A percentile compares a stretch with the other conserved stretches of the same genome.
phyloP scores from a whole-genome alignment of 1,140 invertebrate species.

The Apis mellifera region Amel_HAv3.1 CM009939.2:9037501-9038000 shows the following conservation, averaged over 20 bases:
- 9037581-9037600: neutral
- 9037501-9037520: neutral
- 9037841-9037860: neutral
- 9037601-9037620: neutral
- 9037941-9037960: neutral
- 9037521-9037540: neutral
- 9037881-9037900: neutral
- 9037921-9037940: too few relatives aligned
- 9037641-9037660: too few relatives aligned
- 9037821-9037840: neutral
- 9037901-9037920: neutral
- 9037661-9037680: too few relatives aligned
- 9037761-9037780: neutral
- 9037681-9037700: too few relatives aligned
- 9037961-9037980: constrained; percentile 5
- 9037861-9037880: neutral
- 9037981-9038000: neutral
- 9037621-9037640: too few relatives aligned
- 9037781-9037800: neutral
- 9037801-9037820: too few relatives aligned
- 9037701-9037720: too few relatives aligned
- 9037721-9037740: too few relatives aligned
- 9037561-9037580: neutral
- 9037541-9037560: neutral
- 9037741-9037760: neutral